Evolutionary conservation across 1,140 invertebrate species (phyloP).

Genomic region (Hycleus cichorii): DNA sequence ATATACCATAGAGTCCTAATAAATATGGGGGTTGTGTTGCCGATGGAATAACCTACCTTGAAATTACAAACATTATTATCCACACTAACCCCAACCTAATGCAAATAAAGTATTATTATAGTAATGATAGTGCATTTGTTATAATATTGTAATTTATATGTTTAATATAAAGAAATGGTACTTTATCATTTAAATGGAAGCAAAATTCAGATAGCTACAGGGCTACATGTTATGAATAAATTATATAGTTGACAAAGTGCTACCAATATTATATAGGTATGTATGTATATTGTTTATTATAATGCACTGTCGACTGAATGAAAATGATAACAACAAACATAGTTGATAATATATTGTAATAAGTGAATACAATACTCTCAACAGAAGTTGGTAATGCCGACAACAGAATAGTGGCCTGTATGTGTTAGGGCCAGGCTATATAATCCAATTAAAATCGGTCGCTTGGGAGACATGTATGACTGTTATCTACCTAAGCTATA

Average conservation of each 20-base stretch:
- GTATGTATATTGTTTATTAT: no score
- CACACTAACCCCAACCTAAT: constrained; percentile 4
- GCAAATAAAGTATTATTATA: constrained; percentile 15
- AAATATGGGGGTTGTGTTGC: constrained; percentile 7
- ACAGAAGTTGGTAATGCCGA: constrained; percentile 12
- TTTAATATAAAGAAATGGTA: constrained; percentile 2
- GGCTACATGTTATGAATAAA: no score
- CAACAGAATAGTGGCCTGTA: constrained; percentile 8
- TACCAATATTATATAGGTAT: no score
- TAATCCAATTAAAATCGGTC: constrained; percentile 39
- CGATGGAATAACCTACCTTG: constrained; percentile 10
- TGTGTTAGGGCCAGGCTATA: constrained; percentile 24
- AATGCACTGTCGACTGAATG: background rate
- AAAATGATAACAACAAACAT: constrained; percentile 7
- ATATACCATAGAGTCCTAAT: background rate
- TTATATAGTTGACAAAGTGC: no score
- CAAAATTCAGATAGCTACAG: background rate
- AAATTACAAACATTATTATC: constrained; percentile 10
- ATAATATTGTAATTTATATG: constrained; percentile 12
- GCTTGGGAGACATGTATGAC: constrained; percentile 32
- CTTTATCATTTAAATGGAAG: constrained; percentile 4
- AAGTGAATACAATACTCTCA: constrained; percentile 10
- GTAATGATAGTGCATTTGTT: constrained; percentile 1
- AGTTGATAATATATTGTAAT: constrained; percentile 8
- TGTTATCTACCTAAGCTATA: constrained; percentile 36